Base-by-base conservation (phyloP, 2,113 vertebrate species). In the Ancistrus triradiatus region DNA sequence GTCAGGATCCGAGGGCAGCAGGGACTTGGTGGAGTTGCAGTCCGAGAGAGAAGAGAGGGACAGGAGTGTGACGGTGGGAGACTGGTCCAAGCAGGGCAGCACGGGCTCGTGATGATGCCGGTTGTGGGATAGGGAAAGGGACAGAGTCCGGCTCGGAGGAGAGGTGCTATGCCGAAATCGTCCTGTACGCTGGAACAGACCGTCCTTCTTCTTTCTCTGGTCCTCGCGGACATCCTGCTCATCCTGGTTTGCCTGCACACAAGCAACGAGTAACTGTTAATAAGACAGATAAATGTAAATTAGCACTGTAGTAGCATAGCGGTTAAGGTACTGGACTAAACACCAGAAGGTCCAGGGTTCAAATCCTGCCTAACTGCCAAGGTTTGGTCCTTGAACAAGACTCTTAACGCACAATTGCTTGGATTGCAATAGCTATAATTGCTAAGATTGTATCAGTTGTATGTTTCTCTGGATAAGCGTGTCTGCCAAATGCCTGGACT, bases 1-100 rank as follows among this genome's bases (percentile, higher is more conserved):
- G 0, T 93, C 92, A 0, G 87, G 88, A 81, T 95, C 92, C 0
- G 92, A 93, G 74, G 85, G 90, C 53, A 95, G 84, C 25, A 95
- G 86, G 17, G 91, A 94, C 19, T 90, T 91, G 58, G 91, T 93
- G 78, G 92, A 93, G 85, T 92, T 94, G 83, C 93, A 93, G 82
- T 95, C 93, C 0, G 92, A 95, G 66, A 92, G 81, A 2, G 92
- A 94, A 47, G 92, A 95, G 58, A 94, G 73, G 2, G 93, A 95
- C n/a, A 92, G 88, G 6, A 94, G 87, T 2, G 92, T 95, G 27
- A 88, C 84, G 0, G 91, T 90, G 43, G 86, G 85, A 14, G 89
- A 85, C 0, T 88, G 85, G 64, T 86, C 91, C 68, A 82, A 48
- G 74, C 81, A 85, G 52, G 82, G 79, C 1, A 75, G 83, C 11